A percentile compares a stretch with the other conserved stretches of the same genome.
phyloP scores from a whole-genome alignment of 2,888 invertebrate genomes.

The Selenia dentaria region DNA sequence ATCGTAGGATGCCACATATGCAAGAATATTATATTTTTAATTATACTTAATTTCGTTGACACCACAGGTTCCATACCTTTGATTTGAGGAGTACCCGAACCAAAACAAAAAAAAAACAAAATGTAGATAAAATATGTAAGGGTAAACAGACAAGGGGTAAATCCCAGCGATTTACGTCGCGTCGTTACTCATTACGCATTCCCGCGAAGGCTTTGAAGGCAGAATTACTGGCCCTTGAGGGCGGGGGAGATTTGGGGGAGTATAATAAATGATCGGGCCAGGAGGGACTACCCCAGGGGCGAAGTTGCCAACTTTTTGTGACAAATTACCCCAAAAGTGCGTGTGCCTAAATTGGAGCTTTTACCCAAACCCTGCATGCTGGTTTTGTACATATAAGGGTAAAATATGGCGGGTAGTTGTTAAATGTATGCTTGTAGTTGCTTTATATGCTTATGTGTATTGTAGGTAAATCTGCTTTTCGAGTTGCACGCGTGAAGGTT shows the following conservation, averaged over 20 bases:
- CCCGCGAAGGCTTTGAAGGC: conserved; percentile 78
- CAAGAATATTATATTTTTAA: no score
- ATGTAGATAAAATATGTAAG: conserved; percentile 35
- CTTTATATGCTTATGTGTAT: not conserved
- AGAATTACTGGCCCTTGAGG: conserved; percentile 78
- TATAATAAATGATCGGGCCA: conserved; percentile 71
- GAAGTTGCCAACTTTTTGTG: conserved; percentile 79
- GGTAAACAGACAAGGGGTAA: conserved; percentile 60
- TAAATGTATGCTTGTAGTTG: conserved; percentile 5
- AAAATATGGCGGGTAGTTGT: conserved; percentile 23
- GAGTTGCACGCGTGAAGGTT: no score
- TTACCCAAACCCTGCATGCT: conserved; percentile 15
- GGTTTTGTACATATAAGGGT: conserved; percentile 11
- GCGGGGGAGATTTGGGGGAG: conserved; percentile 42
- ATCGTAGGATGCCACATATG: no score
- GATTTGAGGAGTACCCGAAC: no score
- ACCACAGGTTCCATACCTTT: no score
- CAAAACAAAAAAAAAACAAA: no score
- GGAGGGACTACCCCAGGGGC: conserved; percentile 48
- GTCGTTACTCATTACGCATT: conserved; percentile 78
- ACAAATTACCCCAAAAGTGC: conserved; percentile 79
- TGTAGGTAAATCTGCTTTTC: no score
- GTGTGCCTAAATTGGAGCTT: conserved; percentile 55
- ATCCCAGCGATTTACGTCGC: conserved; percentile 73
- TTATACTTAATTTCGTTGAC: no score